These are phyloP conservation scores for Galaxea fascicularis DNA, from an alignment of 92 coral and sea anemone genomes.

Conservation along the genomic window DNA sequence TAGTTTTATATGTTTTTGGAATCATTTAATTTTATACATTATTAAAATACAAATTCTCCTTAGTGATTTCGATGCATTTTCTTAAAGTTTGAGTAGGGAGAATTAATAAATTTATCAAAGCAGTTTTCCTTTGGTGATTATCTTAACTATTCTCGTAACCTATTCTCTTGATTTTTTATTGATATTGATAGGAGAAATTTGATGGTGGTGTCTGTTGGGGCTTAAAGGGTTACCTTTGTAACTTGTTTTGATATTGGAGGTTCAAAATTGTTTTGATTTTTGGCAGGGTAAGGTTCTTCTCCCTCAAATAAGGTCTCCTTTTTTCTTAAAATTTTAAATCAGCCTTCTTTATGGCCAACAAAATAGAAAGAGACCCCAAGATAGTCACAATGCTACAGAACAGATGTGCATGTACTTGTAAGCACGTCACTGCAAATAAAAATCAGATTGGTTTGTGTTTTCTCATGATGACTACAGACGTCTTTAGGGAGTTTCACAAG, in stretches of 20 bases:
- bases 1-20: conserved; percentile 30
- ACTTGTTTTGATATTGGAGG: no score
- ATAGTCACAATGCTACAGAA: conserved; percentile 6
- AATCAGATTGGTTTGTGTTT: conserved; percentile 5
- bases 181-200: conserved; percentile 2
- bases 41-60: conserved; percentile 4
- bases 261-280: no score
- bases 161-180: conserved; percentile 1
- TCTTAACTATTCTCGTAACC: not conserved
- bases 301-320: conserved; percentile 7
- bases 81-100: conserved; percentile 4
- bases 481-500: conserved; percentile 6
- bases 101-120: conserved; percentile 2
- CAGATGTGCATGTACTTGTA: conserved; percentile 6
- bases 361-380: no score
- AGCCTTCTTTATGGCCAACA: conserved; percentile 7
- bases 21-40: no score
- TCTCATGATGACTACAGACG: conserved; percentile 2
- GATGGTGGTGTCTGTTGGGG: no score
- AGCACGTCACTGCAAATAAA: conserved; percentile 6
- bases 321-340: conserved; percentile 2
- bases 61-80: not conserved
- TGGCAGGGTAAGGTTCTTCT: conserved; percentile 8
- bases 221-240: no score
- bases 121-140: conserved; percentile 6